These are phyloP conservation scores for Piaya cayana DNA, from an alignment of 2,113 vertebrate species.

Conservation along the genomic window DNA sequence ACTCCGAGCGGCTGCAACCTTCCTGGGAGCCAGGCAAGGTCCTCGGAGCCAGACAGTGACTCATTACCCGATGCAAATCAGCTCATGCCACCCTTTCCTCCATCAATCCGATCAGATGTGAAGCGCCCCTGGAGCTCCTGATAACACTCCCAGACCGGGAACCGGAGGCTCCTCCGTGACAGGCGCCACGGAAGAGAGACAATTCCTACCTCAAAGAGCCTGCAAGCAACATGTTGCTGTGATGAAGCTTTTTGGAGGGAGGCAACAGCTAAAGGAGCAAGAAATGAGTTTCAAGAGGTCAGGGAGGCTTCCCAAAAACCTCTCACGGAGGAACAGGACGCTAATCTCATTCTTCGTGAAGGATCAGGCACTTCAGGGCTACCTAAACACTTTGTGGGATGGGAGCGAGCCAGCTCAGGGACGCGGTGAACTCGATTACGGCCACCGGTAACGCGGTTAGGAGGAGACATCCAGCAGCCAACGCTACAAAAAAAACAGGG, in stretches of 20 bases:
- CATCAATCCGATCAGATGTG: not conserved
- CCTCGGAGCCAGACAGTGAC: too few species aligned
- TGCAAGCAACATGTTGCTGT: not conserved
- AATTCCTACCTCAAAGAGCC: not conserved
- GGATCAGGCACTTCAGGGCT: not conserved
- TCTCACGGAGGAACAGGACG: not conserved
- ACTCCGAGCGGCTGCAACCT: not conserved
- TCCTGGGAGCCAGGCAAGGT: not conserved
- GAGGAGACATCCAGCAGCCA: not conserved
- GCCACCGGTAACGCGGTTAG: not conserved
- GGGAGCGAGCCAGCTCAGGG: not conserved
- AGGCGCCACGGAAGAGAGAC: not conserved
- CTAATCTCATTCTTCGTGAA: not conserved
- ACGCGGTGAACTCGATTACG: not conserved
- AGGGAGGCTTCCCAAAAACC: not conserved
- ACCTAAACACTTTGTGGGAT: not conserved
- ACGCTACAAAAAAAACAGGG: too few species aligned
- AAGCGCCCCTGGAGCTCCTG: not conserved
- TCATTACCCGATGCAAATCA: not conserved
- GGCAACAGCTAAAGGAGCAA: rapidly evolving
- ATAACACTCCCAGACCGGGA: not conserved
- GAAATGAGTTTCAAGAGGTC: not conserved
- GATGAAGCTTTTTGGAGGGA: not conserved
- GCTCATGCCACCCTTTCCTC: not conserved
- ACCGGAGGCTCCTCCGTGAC: not conserved